Evolutionary conservation across 2,888 invertebrate species (phyloP).

Genomic region (Drosophila subquinaria): DNA sequence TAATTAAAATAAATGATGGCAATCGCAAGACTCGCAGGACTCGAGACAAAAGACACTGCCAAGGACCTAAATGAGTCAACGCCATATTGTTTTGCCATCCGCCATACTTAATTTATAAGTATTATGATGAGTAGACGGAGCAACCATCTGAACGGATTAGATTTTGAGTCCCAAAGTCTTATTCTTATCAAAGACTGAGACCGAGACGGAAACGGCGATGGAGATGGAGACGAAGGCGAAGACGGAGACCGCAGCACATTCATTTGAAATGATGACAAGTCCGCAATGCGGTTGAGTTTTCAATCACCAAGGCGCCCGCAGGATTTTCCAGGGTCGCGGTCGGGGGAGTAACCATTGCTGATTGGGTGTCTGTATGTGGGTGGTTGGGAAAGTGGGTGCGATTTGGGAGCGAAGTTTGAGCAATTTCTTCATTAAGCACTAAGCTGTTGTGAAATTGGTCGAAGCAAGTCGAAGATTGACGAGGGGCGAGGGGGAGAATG

Average conservation of each 20-base stretch:
- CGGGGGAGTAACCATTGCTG: conserved; percentile 3
- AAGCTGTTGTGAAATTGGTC: conserved; percentile 70
- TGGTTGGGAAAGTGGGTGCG: not conserved
- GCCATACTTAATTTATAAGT: conserved; percentile 61
- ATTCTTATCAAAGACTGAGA: conserved; percentile 53
- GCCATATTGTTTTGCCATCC: conserved; percentile 67
- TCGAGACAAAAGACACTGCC: conserved; percentile 55
- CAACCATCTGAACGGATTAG: conserved; percentile 70
- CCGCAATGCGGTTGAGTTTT: conserved; percentile 78
- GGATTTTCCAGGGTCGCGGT: conserved; percentile 35
- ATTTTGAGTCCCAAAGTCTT: conserved; percentile 64
- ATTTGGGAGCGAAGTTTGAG: conserved; percentile 53
- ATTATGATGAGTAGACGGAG: conserved; percentile 44
- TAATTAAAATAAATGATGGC: conserved; percentile 82
- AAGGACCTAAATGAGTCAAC: conserved; percentile 57
- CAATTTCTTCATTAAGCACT: conserved; percentile 78
- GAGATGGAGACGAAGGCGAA: conserved; percentile 1
- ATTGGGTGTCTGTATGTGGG: conserved; percentile 7
- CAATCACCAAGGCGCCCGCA: conserved; percentile 73
- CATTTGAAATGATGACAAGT: conserved; percentile 76
- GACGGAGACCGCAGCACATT: conserved; percentile 63
- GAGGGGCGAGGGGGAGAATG: not conserved
- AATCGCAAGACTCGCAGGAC: conserved; percentile 69
- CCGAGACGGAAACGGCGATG: conserved; percentile 3
- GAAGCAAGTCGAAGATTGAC: conserved; percentile 11